Evolutionary conservation across 1,140 invertebrate genomes (phyloP).

Genomic region (Pissodes strobi): DNA sequence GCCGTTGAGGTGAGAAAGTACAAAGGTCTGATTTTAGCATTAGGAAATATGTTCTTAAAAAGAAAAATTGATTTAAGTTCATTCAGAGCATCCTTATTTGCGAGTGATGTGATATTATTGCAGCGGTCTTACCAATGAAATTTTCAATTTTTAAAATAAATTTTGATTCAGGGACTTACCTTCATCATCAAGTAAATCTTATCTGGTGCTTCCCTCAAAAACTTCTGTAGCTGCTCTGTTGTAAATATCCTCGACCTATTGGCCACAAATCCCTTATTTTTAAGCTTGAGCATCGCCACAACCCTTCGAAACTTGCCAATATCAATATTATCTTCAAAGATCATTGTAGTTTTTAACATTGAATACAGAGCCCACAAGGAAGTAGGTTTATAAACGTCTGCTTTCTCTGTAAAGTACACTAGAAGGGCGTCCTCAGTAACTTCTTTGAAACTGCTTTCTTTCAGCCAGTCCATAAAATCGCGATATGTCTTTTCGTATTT

Average conservation of each 20-base stretch:
- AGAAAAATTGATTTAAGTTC: too few species aligned
- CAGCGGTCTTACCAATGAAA: too few species aligned
- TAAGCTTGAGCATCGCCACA: constrained; percentile 22
- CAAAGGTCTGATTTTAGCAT: too few species aligned
- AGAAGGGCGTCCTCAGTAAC: not conserved
- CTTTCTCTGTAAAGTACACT: constrained; percentile 10
- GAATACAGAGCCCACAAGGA: constrained; percentile 19
- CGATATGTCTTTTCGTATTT: not conserved
- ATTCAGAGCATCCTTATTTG: too few species aligned
- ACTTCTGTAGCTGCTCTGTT: constrained; percentile 26
- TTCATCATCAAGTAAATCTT: constrained; percentile 31
- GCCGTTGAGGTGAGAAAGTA: too few species aligned
- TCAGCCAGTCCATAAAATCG: not conserved
- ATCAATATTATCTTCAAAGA: constrained; percentile 19
- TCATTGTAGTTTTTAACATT: constrained; percentile 24
- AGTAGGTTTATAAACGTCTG: constrained; percentile 10
- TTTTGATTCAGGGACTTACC: too few species aligned
- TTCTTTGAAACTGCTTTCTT: not conserved
- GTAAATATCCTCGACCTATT: constrained; percentile 24
- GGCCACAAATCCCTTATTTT: constrained; percentile 24
- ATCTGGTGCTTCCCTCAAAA: constrained; percentile 32
- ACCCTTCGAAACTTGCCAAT: constrained; percentile 30
- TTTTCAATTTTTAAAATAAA: too few species aligned
- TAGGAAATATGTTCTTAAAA: too few species aligned
- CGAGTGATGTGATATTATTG: too few species aligned